Evolutionary conservation across 2,797 vertebrate genomes (phyloP), one percentile per base, ranked within the genome.

Genomic region (Trichosurus vulpecula): DNA sequence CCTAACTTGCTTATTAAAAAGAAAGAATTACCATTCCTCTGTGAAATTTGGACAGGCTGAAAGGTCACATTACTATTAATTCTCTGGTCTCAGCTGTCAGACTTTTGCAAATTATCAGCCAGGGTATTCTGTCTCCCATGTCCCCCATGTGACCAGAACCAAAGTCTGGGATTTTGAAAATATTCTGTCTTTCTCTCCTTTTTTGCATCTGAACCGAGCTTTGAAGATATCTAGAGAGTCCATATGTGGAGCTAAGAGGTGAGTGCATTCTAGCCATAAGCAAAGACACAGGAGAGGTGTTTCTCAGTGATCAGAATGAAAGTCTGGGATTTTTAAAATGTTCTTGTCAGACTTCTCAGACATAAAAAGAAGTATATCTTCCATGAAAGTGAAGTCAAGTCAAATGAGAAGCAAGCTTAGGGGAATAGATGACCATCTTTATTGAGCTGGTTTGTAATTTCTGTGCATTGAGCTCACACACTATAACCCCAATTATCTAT

Each of bases 401-500:
- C 5, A 13, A 81, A 47, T 66, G 8, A 41, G n/a, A 81, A 81
- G 8, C 66, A 47, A 81, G 66, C 66, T 81, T 81, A 3, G n/a
- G 22, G 19, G 3, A 47, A 41, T 0, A 47, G 66, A 25, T n/a
- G 0, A 52, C 16, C 0, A 6, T 47, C 54, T 35, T 30, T 0
- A 14, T 0, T 30, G 0, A 13, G 1, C 14, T 12, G 0, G 0
- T 41, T 22, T 12, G 35, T 35, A 53, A 53, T 30, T 30, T 52
- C 51, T 90, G 52, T 52, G 41, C 52, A 90, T 58, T 0, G 0
- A 25, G 19, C 6, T 55, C 22, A 1, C 2, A 53, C 1, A 1
- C 1, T 12, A 53, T 53, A 25, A 2, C 30, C 30, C 52, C 6
- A 3, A 35, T 2, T 53, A 22, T 35, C 41, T 0, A 0, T 25